phyloP scores from a whole-genome alignment of 2,113 vertebrate species.

The Aspiorhynchus laticeps region DNA sequence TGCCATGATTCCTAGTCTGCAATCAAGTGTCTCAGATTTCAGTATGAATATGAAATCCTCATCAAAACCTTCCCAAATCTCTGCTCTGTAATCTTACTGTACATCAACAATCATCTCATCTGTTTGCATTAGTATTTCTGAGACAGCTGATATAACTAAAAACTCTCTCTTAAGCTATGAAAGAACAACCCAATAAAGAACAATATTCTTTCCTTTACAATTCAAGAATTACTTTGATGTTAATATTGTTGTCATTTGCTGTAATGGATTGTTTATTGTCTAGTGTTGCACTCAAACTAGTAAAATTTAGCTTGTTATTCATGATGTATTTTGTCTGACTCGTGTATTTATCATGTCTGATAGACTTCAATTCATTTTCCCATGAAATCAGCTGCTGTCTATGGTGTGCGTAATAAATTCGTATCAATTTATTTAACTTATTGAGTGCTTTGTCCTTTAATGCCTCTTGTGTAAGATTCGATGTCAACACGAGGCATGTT shows the following conservation, averaged over 20 bases:
- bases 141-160: background rate
- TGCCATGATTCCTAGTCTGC: background rate
- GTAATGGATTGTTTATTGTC: slow-evolving; percentile 62
- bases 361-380: slow-evolving; percentile 23
- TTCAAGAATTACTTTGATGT: slow-evolving; percentile 49
- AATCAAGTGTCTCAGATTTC: background rate
- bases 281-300: slow-evolving; percentile 55
- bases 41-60: background rate
- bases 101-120: background rate
- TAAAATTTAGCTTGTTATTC: slow-evolving; percentile 53
- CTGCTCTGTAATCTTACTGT: background rate
- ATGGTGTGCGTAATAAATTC: slow-evolving; percentile 70
- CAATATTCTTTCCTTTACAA: background rate
- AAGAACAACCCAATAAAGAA: background rate
- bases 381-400: slow-evolving; percentile 58
- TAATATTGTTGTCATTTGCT: slow-evolving; percentile 60
- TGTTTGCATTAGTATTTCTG: background rate
- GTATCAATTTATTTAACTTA: slow-evolving; percentile 68
- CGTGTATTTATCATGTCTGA: slow-evolving; percentile 25
- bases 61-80: background rate
- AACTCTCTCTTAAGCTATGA: background rate
- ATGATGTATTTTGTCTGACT: background rate
- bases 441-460: slow-evolving; percentile 52
- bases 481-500: background rate
- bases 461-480: slow-evolving; percentile 51